These are phyloP conservation scores for Mechanitis mazaeus DNA, from an alignment of 2,888 invertebrate species.

Conservation along the genomic window DNA sequence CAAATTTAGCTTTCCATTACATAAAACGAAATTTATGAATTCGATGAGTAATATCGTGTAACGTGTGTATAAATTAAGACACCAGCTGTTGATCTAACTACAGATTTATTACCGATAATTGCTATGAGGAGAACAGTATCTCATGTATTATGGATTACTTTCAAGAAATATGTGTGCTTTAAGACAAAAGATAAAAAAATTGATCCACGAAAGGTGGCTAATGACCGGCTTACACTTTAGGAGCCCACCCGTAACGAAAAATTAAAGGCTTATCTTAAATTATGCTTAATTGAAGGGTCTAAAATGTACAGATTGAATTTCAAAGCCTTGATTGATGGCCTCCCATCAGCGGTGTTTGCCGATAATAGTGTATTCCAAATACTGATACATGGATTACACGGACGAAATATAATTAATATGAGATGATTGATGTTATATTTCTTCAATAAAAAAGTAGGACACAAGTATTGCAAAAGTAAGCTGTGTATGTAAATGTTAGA, in stretches of 20 bases:
- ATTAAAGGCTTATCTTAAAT: conserved; percentile 74
- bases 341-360: conserved; percentile 45
- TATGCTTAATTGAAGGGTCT: conserved; percentile 72
- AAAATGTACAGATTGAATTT: conserved; percentile 69
- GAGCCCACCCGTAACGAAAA: conserved; percentile 71
- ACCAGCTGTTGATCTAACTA: conserved; percentile 64
- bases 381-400: conserved; percentile 44
- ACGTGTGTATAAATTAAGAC: conserved; percentile 42
- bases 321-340: conserved; percentile 68
- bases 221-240: conserved; percentile 68
- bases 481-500: too few relatives aligned
- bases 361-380: conserved; percentile 48
- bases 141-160: conserved; percentile 71
- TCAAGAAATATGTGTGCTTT: conserved; percentile 61
- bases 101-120: conserved; percentile 74
- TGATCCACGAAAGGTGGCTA: conserved; percentile 58
- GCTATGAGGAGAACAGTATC: conserved; percentile 58
- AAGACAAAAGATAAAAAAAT: conserved; percentile 66
- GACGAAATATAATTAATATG: conserved; percentile 39
- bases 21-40: conserved; percentile 22
- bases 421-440: neutral
- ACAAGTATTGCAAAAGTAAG: too few relatives aligned
- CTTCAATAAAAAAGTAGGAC: too few relatives aligned
- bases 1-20: too few relatives aligned
- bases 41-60: conserved; percentile 28